Percentiles rank a stretch among this genome's conserved stretches.
Evolutionary conservation across 2,888 invertebrate genomes (phyloP).

Genomic region (Tetragonula carbonaria): DNA sequence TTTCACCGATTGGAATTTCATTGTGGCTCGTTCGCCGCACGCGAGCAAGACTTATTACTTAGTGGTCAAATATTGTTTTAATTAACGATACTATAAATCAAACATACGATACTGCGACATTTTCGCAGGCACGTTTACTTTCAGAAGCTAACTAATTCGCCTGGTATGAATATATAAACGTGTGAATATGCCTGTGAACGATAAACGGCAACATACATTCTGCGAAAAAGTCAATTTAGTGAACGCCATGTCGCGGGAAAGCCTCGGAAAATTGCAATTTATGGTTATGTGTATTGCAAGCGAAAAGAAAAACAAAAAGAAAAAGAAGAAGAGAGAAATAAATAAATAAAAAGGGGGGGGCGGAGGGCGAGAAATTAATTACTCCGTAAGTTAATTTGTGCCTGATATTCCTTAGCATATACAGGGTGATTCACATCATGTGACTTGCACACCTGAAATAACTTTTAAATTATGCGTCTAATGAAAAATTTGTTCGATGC

Average conservation of each 20-base stretch:
- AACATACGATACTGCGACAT: background rate
- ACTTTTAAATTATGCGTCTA: no score
- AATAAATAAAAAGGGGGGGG: no score
- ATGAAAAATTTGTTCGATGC: no score
- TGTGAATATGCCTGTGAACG: no score
- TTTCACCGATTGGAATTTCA: background rate
- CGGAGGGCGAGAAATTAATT: no score
- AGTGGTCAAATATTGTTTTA: background rate
- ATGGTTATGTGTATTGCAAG: background rate
- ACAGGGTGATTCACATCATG: no score
- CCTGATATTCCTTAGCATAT: constrained; percentile 3
- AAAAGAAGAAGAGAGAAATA: no score
- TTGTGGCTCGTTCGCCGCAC: background rate
- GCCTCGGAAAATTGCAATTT: constrained; percentile 1
- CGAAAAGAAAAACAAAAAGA: background rate
- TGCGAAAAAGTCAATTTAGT: constrained; percentile 10
- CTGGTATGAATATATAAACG: background rate
- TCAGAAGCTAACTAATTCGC: background rate
- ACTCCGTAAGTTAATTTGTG: background rate
- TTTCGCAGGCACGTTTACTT: background rate
- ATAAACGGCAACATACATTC: background rate
- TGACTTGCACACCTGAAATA: no score
- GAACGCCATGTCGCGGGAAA: background rate
- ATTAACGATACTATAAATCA: background rate
- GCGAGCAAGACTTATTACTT: constrained; percentile 4